phyloP scores from a whole-genome alignment of 2,797 vertebrate species.

The Sciaenops ocellatus region DNA sequence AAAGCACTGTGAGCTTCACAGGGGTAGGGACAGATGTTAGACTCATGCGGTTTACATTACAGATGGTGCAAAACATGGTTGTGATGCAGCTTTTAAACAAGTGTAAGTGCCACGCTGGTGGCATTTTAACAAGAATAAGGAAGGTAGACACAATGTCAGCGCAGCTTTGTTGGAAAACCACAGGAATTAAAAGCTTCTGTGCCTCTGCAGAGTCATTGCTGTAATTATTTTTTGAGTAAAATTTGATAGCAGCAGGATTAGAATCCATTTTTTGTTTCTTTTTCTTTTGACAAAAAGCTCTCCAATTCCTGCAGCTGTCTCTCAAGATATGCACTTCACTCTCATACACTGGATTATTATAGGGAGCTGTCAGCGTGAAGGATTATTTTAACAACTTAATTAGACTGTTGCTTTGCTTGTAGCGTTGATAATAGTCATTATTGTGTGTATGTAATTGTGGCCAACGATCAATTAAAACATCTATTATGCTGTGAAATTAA shows the following conservation, averaged over 20 bases:
- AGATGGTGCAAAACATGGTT: slow-evolving; percentile 39
- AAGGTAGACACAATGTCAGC: slow-evolving; percentile 17
- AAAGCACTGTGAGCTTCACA: slow-evolving; percentile 1
- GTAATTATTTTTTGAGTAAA: slow-evolving; percentile 47
- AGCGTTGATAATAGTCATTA: slow-evolving; percentile 63
- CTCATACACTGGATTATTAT: slow-evolving; percentile 61
- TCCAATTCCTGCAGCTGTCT: slow-evolving; percentile 60
- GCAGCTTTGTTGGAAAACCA: slow-evolving; percentile 33
- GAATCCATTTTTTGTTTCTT: slow-evolving; percentile 14
- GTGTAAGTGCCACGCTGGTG: slow-evolving; percentile 15
- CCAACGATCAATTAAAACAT: slow-evolving; percentile 60
- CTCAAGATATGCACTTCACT: slow-evolving; percentile 59
- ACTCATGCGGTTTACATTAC: slow-evolving; percentile 23
- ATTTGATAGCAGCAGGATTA: slow-evolving; percentile 41
- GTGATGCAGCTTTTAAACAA: slow-evolving; percentile 20
- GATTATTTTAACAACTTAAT: slow-evolving; percentile 71
- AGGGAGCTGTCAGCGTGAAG: slow-evolving; percentile 60
- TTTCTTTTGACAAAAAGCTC: slow-evolving; percentile 39
- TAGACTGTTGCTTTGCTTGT: slow-evolving; percentile 60
- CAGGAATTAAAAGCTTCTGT: slow-evolving; percentile 36
- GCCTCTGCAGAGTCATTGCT: slow-evolving; percentile 26
- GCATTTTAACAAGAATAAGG: slow-evolving; percentile 24
- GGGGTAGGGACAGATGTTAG: slow-evolving; percentile 22
- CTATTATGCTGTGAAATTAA: slow-evolving; percentile 42
- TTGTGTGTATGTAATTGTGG: slow-evolving; percentile 52